A percentile compares a stretch with the other conserved stretches of the same genome.
phyloP scores from a whole-genome alignment of 2,113 vertebrate species.

The Osmerus eperlanus region DNA sequence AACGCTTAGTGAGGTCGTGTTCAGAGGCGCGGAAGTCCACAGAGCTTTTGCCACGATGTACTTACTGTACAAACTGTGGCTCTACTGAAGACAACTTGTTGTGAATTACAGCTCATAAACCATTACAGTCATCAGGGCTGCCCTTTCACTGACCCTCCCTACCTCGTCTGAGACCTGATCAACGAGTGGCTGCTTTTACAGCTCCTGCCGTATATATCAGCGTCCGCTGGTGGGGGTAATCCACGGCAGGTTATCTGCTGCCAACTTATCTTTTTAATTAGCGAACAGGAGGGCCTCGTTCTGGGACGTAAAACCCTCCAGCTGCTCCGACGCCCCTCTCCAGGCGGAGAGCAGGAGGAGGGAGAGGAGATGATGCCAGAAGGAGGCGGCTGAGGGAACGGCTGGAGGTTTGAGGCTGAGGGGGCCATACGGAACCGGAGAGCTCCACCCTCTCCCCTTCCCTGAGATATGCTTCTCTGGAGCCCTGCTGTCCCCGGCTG shows the following conservation, averaged over 20 bases:
- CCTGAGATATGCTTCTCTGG: too few relatives aligned
- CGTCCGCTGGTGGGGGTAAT: constrained; percentile 41
- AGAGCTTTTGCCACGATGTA: too few relatives aligned
- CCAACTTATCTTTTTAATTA: constrained; percentile 59
- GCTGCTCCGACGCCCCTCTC: not conserved
- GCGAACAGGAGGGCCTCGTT: constrained; percentile 33
- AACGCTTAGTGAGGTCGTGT: too few relatives aligned
- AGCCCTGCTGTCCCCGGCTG: too few relatives aligned
- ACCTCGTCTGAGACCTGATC: constrained; percentile 42
- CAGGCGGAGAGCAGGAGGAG: not conserved
- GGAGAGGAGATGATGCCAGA: not conserved
- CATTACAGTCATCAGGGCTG: constrained; percentile 42
- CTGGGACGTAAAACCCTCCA: constrained; percentile 51
- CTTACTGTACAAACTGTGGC: too few relatives aligned
- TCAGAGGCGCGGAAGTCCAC: too few relatives aligned
- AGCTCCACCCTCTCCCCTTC: too few relatives aligned
- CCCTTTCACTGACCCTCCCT: constrained; percentile 56
- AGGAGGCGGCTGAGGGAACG: constrained; percentile 32
- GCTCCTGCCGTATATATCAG: constrained; percentile 51
- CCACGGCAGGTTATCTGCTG: constrained; percentile 55
- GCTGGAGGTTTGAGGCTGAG: constrained; percentile 30
- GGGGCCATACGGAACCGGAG: constrained; percentile 23
- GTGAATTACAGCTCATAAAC: constrained; percentile 46
- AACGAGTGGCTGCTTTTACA: constrained; percentile 46
- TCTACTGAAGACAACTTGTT: constrained; percentile 11